A percentile compares a stretch with the other conserved stretches of the same genome.
Evolutionary conservation across 1,140 invertebrate genomes (phyloP).

Genomic region (Heterodera schachtii): DNA sequence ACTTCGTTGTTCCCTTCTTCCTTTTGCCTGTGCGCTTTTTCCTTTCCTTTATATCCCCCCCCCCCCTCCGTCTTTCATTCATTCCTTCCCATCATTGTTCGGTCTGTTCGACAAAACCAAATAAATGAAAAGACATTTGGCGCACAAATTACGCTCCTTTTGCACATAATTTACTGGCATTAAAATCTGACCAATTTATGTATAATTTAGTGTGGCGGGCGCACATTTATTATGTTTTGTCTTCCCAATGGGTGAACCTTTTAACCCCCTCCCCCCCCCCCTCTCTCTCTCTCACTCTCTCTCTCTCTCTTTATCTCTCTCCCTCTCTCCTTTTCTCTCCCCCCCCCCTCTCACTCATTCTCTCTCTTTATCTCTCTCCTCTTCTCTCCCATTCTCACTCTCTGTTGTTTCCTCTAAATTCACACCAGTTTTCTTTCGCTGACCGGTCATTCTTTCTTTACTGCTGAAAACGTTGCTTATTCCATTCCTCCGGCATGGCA

Average conservation of each 20-base stretch:
- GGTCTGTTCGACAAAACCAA: too few species aligned
- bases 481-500: neutral
- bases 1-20: neutral
- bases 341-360: too few species aligned
- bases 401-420: too few species aligned
- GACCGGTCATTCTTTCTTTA: neutral
- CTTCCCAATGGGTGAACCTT: neutral
- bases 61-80: too few species aligned
- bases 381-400: too few species aligned
- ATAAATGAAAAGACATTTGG: neutral
- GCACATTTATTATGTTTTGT: neutral
- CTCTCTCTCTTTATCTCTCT: too few species aligned
- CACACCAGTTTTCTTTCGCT: neutral
- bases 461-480: neutral
- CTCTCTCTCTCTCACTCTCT: too few species aligned
- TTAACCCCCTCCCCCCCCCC: too few species aligned
- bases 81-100: neutral
- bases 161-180: neutral
- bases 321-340: too few species aligned
- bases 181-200: neutral
- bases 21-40: neutral
- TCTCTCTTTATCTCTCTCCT: too few species aligned
- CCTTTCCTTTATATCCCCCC: neutral
- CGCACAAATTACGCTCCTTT: neutral
- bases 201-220: neutral